Evolutionary conservation across 1,140 invertebrate genomes (phyloP).

Genomic region (Drosophila lowei): DNA sequence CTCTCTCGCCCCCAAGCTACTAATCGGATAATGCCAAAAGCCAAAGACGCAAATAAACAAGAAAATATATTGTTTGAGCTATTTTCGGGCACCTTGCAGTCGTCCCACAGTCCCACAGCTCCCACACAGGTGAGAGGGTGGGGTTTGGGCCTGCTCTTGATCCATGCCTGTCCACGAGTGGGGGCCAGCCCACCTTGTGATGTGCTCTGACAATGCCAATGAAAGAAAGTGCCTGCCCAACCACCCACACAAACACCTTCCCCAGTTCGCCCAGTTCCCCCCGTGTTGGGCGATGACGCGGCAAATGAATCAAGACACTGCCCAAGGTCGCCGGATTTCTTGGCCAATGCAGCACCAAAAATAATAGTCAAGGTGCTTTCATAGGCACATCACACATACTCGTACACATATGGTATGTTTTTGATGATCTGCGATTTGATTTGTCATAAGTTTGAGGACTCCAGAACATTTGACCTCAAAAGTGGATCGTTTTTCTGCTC

Average conservation of each 20-base stretch:
- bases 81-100: slow-evolving; percentile 40
- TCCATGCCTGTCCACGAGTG: slow-evolving; percentile 25
- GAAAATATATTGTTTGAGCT: slow-evolving; percentile 38
- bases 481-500: not conserved
- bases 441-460: slow-evolving; percentile 28
- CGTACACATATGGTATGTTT: slow-evolving; percentile 9
- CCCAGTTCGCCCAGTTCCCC: slow-evolving; percentile 5
- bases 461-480: slow-evolving; percentile 16
- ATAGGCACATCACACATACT: not conserved
- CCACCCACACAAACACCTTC: not conserved
- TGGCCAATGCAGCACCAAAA: slow-evolving; percentile 61
- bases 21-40: slow-evolving; percentile 30
- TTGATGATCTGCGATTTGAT: slow-evolving; percentile 44
- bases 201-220: slow-evolving; percentile 60
- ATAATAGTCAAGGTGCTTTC: slow-evolving; percentile 61
- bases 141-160: slow-evolving; percentile 27
- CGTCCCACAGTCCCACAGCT: slow-evolving; percentile 1
- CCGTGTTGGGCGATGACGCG: slow-evolving; percentile 53
- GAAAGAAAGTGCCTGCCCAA: slow-evolving; percentile 41
- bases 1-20: slow-evolving; percentile 27
- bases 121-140: slow-evolving; percentile 46
- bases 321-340: slow-evolving; percentile 60
- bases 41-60: slow-evolving; percentile 61
- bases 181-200: slow-evolving; percentile 58
- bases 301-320: slow-evolving; percentile 69